A percentile compares a stretch with the other conserved stretches of the same genome.
phyloP scores from a whole-genome alignment of 2,797 vertebrate genomes.

The Phataginus tetradactyla region DNA sequence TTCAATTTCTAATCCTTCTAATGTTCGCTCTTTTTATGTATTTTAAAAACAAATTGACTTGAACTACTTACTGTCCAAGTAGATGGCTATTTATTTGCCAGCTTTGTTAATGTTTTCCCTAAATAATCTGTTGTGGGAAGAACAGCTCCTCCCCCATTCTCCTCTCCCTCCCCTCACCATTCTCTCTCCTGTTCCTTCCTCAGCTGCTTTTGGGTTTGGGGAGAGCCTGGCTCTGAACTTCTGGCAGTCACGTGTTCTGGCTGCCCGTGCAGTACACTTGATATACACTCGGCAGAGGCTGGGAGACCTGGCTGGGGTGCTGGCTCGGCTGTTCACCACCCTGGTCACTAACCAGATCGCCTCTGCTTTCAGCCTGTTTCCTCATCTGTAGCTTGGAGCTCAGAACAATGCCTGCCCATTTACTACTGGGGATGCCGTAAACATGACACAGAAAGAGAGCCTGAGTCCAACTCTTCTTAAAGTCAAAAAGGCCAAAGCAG shows the following conservation, averaged over 20 bases:
- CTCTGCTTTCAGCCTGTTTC: background rate
- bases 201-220: background rate
- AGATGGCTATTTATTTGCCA: background rate
- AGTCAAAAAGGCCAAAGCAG: background rate
- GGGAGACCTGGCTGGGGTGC: accelerated
- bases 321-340: background rate
- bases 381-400: background rate
- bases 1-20: constrained; percentile 43
- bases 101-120: background rate
- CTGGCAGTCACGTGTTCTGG: background rate
- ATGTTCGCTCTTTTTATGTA: background rate
- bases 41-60: background rate
- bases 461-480: background rate
- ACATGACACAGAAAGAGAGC: background rate
- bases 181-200: background rate
- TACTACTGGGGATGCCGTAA: background rate
- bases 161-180: no score
- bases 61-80: background rate
- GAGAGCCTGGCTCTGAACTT: background rate
- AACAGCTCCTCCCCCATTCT: background rate
- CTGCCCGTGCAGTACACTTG: no score
- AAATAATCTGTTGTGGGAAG: background rate
- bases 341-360: background rate
- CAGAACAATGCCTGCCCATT: background rate
- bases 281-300: no score